phyloP scores from a whole-genome alignment of 2,888 invertebrate genomes.

The Eupithecia insigniata region DNA sequence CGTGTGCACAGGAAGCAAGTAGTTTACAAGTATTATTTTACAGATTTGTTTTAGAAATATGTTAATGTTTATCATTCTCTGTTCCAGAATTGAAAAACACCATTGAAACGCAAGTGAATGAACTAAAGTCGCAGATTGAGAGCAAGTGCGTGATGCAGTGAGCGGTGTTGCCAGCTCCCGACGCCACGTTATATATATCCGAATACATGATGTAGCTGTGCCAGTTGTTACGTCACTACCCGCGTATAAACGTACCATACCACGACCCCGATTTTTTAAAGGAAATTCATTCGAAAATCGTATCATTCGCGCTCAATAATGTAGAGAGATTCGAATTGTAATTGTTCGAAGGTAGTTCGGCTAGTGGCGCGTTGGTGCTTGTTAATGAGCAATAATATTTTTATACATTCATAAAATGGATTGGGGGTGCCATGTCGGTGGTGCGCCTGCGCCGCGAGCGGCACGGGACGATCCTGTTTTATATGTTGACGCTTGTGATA shows the following conservation, averaged over 20 bases:
- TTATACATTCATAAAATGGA: constrained; percentile 81
- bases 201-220: constrained; percentile 83
- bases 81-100: constrained; percentile 98
- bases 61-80: background rate
- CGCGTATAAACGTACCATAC: constrained; percentile 53
- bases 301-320: constrained; percentile 76
- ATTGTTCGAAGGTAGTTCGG: constrained; percentile 55
- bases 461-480: constrained; percentile 52
- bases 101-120: constrained; percentile 98
- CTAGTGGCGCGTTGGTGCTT: constrained; percentile 84
- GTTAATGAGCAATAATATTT: constrained; percentile 84
- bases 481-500: constrained; percentile 84
- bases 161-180: constrained; percentile 59
- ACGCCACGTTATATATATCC: constrained; percentile 52
- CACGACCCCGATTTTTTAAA: constrained; percentile 46
- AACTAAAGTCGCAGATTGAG: constrained; percentile 98
- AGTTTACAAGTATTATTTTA: too few species aligned
- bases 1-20: background rate
- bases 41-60: too few species aligned
- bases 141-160: constrained; percentile 98
- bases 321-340: constrained; percentile 77
- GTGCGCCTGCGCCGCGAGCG: constrained; percentile 23
- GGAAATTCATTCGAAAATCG: constrained; percentile 61
- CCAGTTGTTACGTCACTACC: constrained; percentile 72
- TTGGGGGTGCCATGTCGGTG: constrained; percentile 54